Conservation (phyloP, 2,888 invertebrate species). For the Erebia palarica region DNA sequence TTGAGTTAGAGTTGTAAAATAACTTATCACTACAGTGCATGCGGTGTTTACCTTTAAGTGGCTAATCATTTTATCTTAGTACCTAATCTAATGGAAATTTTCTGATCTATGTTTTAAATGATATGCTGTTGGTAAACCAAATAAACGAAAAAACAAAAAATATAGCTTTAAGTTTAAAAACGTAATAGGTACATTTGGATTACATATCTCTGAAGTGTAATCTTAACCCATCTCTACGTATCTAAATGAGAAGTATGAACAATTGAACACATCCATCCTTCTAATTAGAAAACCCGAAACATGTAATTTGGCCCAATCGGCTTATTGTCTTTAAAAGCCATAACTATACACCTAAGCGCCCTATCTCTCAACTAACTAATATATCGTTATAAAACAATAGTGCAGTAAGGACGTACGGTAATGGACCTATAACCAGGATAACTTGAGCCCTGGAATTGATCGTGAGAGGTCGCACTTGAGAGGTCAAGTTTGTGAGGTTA, state of each 20-base stretch:
- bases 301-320: constrained; percentile 13
- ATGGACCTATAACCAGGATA: constrained; percentile 51
- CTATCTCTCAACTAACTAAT: constrained; percentile 57
- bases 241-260: background rate
- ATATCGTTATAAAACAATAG: constrained; percentile 66
- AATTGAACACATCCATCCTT: constrained; percentile 10
- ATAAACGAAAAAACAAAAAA: too few relatives aligned
- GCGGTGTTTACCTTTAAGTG: too few relatives aligned
- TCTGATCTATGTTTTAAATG: too few relatives aligned
- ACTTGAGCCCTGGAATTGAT: constrained; percentile 46
- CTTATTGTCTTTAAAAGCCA: constrained; percentile 46
- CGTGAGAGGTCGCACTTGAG: constrained; percentile 33
- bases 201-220: too few relatives aligned
- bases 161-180: too few relatives aligned
- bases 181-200: too few relatives aligned
- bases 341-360: constrained; percentile 48
- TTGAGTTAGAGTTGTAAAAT: too few relatives aligned
- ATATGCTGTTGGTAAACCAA: too few relatives aligned
- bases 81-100: too few relatives aligned
- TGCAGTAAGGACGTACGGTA: constrained; percentile 66
- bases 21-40: too few relatives aligned
- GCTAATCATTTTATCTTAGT: too few relatives aligned
- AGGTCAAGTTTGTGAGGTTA: constrained; percentile 46
- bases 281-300: constrained; percentile 13
- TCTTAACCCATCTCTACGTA: background rate